These are phyloP conservation scores for Brachyptera risi DNA, from an alignment of 2,888 invertebrate genomes.

Conservation along the genomic window DNA sequence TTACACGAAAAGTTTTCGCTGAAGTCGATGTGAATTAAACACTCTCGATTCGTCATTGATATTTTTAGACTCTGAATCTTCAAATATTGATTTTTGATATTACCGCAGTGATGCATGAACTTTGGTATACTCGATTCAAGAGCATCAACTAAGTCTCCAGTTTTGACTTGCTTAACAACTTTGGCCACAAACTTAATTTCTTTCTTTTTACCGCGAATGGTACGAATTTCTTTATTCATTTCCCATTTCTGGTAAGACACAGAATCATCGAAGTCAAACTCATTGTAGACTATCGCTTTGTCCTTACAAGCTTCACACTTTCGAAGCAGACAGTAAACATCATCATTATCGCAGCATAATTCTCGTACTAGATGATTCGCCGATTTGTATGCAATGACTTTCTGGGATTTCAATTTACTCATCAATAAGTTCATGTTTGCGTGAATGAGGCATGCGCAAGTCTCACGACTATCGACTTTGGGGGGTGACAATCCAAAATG, in stretches of 20 bases:
- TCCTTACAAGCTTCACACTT: conserved; percentile 17
- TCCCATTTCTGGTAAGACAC: background rate
- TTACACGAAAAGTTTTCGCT: conserved; percentile 25
- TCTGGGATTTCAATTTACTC: background rate
- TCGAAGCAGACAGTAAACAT: conserved; percentile 22
- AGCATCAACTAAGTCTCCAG: conserved; percentile 42
- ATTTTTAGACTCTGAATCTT: conserved; percentile 14
- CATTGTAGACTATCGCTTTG: conserved; percentile 15
- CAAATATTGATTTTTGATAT: conserved; percentile 16
- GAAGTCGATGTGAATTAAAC: conserved; percentile 25
- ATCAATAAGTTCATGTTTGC: conserved; percentile 26
- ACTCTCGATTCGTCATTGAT: conserved; percentile 10
- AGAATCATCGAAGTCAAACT: conserved; percentile 7
- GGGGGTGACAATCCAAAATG: conserved; percentile 36
- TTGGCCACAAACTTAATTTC: conserved; percentile 43
- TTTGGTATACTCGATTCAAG: conserved; percentile 41
- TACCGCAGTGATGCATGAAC: conserved; percentile 41
- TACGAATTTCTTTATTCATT: background rate
- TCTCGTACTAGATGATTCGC: conserved; percentile 10
- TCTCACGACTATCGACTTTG: conserved; percentile 1
- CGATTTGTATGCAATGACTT: conserved; percentile 20
- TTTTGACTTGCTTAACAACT: conserved; percentile 39
- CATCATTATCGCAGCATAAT: conserved; percentile 23
- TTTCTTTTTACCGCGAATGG: conserved; percentile 19
- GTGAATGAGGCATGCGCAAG: conserved; percentile 3